Conservation (phyloP, 2,113 vertebrate genomes). For the Aegotheles bennettii region DNA sequence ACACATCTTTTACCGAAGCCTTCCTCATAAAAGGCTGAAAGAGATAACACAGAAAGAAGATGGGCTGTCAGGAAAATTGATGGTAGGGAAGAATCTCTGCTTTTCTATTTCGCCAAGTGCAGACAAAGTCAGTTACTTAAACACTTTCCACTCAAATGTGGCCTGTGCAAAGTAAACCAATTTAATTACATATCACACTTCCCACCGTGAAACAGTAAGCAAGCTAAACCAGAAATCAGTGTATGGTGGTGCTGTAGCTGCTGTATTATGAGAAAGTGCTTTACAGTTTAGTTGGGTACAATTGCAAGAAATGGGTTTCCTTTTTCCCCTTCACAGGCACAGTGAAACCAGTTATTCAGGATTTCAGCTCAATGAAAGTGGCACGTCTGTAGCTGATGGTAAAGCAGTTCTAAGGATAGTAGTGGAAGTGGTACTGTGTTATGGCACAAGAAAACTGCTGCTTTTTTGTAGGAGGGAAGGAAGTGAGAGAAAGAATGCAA, state of each 20-base stretch:
- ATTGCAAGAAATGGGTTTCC: neutral
- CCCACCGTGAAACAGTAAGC: neutral
- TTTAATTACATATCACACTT: neutral
- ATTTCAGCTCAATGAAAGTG: neutral
- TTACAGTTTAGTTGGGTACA: neutral
- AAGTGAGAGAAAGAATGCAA: rapidly evolving
- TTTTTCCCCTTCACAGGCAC: neutral
- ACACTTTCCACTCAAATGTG: neutral
- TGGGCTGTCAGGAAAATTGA: slow-evolving; percentile 48
- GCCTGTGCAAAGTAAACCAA: slow-evolving; percentile 1
- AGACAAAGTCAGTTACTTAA: slow-evolving; percentile 19
- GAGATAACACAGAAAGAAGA: slow-evolving; percentile 49
- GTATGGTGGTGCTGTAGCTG: neutral
- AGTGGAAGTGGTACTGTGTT: neutral
- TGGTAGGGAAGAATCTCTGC: neutral
- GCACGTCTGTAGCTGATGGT: neutral
- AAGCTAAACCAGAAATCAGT: neutral
- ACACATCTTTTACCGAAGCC: slow-evolving; percentile 29
- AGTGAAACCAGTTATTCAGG: neutral
- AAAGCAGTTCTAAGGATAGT: neutral
- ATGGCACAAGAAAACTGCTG: neutral
- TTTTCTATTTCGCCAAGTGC: neutral
- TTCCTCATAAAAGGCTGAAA: slow-evolving; percentile 53
- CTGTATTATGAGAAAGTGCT: neutral
- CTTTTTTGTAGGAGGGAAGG: neutral